Percentiles rank a stretch among this genome's conserved stretches.
These are phyloP conservation scores for Leptobrachium ailaonicum DNA, from an alignment of 2,113 vertebrate genomes.

Conservation along the genomic window DNA sequence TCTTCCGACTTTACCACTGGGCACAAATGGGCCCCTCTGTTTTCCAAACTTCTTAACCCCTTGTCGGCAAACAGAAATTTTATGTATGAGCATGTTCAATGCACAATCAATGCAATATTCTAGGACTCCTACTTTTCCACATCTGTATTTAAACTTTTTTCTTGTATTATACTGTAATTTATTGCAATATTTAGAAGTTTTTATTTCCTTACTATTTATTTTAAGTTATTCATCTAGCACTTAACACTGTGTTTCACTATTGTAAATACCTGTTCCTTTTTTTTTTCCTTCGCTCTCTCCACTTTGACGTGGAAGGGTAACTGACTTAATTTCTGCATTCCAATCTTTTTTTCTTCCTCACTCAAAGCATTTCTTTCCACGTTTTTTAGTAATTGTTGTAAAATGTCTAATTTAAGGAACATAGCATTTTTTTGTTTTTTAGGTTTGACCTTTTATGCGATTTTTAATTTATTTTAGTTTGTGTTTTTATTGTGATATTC, in stretches of 20 bases:
- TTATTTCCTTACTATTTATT: constrained; percentile 94
- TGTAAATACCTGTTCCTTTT: not conserved
- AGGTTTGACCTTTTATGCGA: no score
- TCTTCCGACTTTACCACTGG: constrained; percentile 68
- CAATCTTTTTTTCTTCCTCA: constrained; percentile 60
- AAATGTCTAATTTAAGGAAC: constrained; percentile 83
- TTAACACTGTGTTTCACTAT: constrained; percentile 64
- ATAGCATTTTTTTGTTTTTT: constrained; percentile 60
- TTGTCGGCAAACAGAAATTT: constrained; percentile 78
- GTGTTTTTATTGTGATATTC: constrained; percentile 69
- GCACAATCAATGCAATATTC: constrained; percentile 97
- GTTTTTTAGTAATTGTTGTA: constrained; percentile 75
- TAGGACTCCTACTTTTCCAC: constrained; percentile 74
- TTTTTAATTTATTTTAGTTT: constrained; percentile 75
- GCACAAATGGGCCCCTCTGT: constrained; percentile 64
- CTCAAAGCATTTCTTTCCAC: constrained; percentile 31
- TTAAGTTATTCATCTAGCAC: constrained; percentile 85
- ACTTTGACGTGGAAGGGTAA: constrained; percentile 68
- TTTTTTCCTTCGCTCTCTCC: constrained; percentile 47
- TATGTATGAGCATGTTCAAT: constrained; percentile 81
- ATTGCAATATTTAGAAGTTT: constrained; percentile 78
- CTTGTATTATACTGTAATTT: constrained; percentile 79
- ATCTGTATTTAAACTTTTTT: constrained; percentile 75
- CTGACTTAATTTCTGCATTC: constrained; percentile 77
- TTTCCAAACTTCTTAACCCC: constrained; percentile 56